Evolutionary conservation across 2,888 invertebrate species (phyloP), one percentile per base, ranked within the genome.

Genomic region (Clanis bilineata): DNA sequence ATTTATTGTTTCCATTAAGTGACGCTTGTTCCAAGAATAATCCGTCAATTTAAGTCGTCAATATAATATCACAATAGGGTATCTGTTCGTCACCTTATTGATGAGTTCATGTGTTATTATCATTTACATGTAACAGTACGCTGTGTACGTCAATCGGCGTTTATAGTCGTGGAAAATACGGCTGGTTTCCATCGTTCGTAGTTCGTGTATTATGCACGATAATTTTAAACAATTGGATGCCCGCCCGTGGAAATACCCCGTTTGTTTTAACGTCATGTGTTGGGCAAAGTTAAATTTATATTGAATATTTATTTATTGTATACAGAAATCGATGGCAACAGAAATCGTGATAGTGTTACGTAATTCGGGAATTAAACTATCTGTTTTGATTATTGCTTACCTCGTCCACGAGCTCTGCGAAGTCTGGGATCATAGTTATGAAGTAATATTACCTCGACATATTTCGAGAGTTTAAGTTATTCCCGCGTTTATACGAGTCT

Each of bases 11-110:
- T 41, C 18, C 18, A 41, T 6, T 41, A 41, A 18, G 1, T 18
- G 18, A 1, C 18, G 25, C n/a, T 22, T 22, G 10, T 45, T 51
- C 25, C 18, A 4, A 28, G 18, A 32, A 32, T 10, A 18, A 10
- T 0, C 1, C n/a, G n/a, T 21, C 15, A 51, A 18, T 3, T 1
- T 18, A 9, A 18, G 25, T 3, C 15, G 2, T 18, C 23, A 25
- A 51, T 18, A 32, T 10, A 18, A 32, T 10, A 18, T 51, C 18
- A 3, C 3, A 18, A 18, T 32, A 32, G 28, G 51, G 28, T 51
- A 51, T 51, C 51, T 22, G 1, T 21, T 54, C 57, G 51, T 62
- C 61, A 56, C 15, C 39, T 28, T 51, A 9, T 15, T 25, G 25
- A 47, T 18, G 41, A 18, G 18, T n/a, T 6, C 6, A 28, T 44